phyloP scores from a whole-genome alignment of 2,113 vertebrate species.

The Crocuta crocuta region DNA sequence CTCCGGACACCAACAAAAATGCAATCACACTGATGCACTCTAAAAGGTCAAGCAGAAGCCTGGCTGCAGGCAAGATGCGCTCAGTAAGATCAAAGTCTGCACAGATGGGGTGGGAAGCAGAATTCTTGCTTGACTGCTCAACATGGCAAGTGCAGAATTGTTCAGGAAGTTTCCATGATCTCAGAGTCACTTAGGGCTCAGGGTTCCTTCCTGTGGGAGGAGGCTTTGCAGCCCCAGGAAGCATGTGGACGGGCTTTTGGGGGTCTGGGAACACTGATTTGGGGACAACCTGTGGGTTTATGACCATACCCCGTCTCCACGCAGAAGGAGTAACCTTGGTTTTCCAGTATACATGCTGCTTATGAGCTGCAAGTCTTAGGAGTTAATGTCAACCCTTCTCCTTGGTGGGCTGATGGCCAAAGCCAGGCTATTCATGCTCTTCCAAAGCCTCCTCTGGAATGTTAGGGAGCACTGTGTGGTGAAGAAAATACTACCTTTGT shows the following conservation, averaged over 20 bases:
- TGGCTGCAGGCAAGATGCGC: background rate
- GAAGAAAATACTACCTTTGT: background rate
- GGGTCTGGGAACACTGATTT: background rate
- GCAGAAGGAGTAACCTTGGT: background rate
- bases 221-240: background rate
- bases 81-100: no score
- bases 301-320: background rate
- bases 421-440: background rate
- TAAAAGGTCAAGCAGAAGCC: background rate
- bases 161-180: no score
- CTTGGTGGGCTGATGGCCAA: background rate
- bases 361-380: no score
- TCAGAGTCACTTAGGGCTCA: background rate
- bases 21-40: no score
- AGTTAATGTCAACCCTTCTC: background rate
- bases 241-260: background rate
- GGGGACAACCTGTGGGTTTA: background rate
- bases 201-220: background rate
- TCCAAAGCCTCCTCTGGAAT: background rate
- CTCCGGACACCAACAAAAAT: background rate
- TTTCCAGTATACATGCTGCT: rapidly evolving
- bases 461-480: rapidly evolving
- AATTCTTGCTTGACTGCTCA: background rate
- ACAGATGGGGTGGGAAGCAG: rapidly evolving
- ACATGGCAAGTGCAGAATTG: no score